These are phyloP conservation scores for Orchesellides sinensis DNA, from an alignment of 2,888 invertebrate genomes.

Conservation along the genomic window DNA sequence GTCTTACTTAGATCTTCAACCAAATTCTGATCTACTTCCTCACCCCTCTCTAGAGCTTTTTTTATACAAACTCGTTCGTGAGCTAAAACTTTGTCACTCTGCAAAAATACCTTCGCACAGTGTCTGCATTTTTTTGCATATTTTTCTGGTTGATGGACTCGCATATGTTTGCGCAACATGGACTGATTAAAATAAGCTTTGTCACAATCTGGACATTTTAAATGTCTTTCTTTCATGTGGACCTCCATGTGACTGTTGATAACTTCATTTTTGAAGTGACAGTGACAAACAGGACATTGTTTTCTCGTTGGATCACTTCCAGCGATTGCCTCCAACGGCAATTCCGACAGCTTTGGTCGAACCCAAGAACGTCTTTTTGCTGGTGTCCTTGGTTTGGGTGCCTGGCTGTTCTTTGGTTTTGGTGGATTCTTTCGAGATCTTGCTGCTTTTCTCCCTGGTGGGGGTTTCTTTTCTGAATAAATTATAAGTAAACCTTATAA, in stretches of 20 bases:
- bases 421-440: too few relatives aligned
- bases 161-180: conserved; percentile 11
- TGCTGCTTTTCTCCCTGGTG: too few relatives aligned
- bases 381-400: neutral
- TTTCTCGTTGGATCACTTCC: conserved; percentile 1
- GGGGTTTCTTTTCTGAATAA: too few relatives aligned
- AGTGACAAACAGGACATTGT: conserved; percentile 25
- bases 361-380: too few relatives aligned
- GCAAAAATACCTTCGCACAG: conserved; percentile 15
- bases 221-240: conserved; percentile 29
- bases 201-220: conserved; percentile 30
- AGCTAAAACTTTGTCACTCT: neutral
- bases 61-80: conserved; percentile 31
- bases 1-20: conserved; percentile 35
- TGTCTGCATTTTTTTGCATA: conserved; percentile 24
- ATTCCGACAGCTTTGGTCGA: neutral
- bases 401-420: neutral
- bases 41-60: conserved; percentile 10
- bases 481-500: too few relatives aligned
- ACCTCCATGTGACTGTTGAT: conserved; percentile 1
- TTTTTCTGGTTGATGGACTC: conserved; percentile 17
- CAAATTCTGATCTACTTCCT: conserved; percentile 1
- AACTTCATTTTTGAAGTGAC: conserved; percentile 20
- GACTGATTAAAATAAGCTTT: conserved; percentile 23
- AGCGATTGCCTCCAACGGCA: conserved; percentile 9